These are phyloP conservation scores for Nycteola revayana DNA, from an alignment of 2,888 invertebrate genomes.

Conservation along the genomic window DNA sequence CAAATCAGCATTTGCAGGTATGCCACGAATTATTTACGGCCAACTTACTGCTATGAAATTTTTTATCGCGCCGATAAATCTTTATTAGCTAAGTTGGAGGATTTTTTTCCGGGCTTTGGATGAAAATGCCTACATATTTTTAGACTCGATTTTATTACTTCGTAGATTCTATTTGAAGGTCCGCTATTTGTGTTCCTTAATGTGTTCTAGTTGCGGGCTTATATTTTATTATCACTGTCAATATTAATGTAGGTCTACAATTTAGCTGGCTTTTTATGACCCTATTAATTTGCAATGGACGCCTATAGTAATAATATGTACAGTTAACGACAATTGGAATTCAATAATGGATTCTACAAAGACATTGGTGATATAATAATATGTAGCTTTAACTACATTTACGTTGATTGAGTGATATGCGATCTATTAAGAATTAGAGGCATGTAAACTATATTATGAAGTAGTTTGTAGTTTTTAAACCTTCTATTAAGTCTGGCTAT, in stretches of 20 bases:
- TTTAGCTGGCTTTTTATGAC: conserved; percentile 7
- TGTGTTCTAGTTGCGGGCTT: conserved; percentile 8
- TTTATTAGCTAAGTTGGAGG: conserved; percentile 66
- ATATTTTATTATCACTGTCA: conserved; percentile 10
- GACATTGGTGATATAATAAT: conserved; percentile 20
- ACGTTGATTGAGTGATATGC: too few relatives aligned
- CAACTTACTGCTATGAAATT: conserved; percentile 69
- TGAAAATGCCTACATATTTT: conserved; percentile 27
- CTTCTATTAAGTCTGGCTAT: too few relatives aligned
- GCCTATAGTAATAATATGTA: too few relatives aligned
- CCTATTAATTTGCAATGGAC: conserved; percentile 32
- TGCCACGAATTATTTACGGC: conserved; percentile 75
- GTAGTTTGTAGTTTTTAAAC: too few relatives aligned
- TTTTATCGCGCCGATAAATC: conserved; percentile 74
- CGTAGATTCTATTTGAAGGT: conserved; percentile 14
- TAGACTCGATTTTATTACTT: conserved; percentile 19
- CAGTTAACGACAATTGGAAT: conserved; percentile 25
- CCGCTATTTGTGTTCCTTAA: conserved; percentile 16
- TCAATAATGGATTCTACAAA: conserved; percentile 20
- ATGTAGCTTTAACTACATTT: too few relatives aligned
- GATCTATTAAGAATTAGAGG: too few relatives aligned
- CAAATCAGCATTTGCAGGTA: conserved; percentile 79
- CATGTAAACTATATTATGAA: too few relatives aligned
- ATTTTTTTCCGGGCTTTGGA: conserved; percentile 43
- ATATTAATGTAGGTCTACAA: conserved; percentile 17